Conservation (phyloP, 2,797 vertebrate species). For the Myotis myotis region DNA sequence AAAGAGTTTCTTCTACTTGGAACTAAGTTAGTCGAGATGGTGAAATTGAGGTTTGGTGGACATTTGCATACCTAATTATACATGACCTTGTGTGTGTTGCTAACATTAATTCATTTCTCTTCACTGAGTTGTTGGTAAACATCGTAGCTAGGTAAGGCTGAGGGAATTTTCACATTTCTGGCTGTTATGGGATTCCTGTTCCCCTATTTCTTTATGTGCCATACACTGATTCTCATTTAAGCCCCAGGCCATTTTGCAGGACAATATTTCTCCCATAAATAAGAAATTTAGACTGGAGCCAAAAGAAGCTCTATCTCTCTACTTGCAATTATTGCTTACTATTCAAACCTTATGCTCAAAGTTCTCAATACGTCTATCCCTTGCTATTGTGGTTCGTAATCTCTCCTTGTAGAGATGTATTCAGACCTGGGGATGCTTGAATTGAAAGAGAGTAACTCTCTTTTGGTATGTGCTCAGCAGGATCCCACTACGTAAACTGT, state of each 20-base stretch:
- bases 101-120: not conserved
- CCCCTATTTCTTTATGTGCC: not conserved
- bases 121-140: not conserved
- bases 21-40: not conserved
- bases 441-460: not conserved
- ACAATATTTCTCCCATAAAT: not conserved
- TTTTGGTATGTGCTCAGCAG: not conserved
- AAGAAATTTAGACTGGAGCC: not conserved
- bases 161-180: not conserved
- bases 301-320: not conserved
- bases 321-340: not conserved
- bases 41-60: not conserved
- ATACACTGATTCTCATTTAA: not conserved
- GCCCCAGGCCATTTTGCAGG: not conserved
- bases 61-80: not conserved
- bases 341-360: not conserved
- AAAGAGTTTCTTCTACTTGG: not conserved
- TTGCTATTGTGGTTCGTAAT: not conserved
- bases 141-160: not conserved
- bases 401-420: not conserved
- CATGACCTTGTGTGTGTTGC: not conserved
- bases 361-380: not conserved
- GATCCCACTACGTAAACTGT: not conserved
- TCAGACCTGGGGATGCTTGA: not conserved
- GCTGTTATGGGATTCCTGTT: not conserved